phyloP scores from a whole-genome alignment of 2,888 invertebrate species.

The Melolontha melolontha region DNA sequence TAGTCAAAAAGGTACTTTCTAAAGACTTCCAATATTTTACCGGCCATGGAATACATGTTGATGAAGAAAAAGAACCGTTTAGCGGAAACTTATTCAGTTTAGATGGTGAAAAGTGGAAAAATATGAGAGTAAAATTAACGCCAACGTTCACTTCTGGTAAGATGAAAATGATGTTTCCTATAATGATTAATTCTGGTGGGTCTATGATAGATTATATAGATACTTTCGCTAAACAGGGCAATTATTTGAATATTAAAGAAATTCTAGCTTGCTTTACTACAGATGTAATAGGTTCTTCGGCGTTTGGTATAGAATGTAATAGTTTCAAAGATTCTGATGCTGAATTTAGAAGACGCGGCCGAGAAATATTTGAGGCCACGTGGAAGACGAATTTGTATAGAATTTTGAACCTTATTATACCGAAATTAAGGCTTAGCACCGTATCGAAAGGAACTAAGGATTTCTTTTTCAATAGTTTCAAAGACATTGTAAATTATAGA shows the following conservation, averaged over 20 bases:
- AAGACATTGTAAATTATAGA: constrained; percentile 63
- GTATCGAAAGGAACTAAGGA: constrained; percentile 44
- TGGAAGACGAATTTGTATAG: constrained; percentile 13
- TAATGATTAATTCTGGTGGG: constrained; percentile 4
- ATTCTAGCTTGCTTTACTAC: constrained; percentile 28
- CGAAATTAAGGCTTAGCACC: constrained; percentile 6
- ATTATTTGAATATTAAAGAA: constrained; percentile 11
- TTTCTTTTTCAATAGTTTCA: constrained; percentile 65
- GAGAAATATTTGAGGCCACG: background rate
- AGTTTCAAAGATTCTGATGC: constrained; percentile 31
- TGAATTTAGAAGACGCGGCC: constrained; percentile 18
- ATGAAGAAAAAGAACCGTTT: constrained; percentile 69
- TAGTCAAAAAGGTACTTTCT: constrained; percentile 65
- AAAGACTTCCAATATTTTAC: constrained; percentile 72
- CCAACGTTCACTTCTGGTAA: constrained; percentile 30
- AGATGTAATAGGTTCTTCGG: constrained; percentile 27
- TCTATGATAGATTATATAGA: constrained; percentile 18
- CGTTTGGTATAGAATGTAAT: constrained; percentile 21
- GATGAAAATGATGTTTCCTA: constrained; percentile 27
- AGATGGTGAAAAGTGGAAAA: constrained; percentile 70
- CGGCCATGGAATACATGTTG: constrained; percentile 70
- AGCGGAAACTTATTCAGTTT: constrained; percentile 69
- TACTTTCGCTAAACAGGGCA: background rate
- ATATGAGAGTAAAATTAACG: constrained; percentile 61
- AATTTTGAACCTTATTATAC: constrained; percentile 11